Base-by-base conservation (phyloP, 2,888 invertebrate species). In the Epinotia ramella region DNA sequence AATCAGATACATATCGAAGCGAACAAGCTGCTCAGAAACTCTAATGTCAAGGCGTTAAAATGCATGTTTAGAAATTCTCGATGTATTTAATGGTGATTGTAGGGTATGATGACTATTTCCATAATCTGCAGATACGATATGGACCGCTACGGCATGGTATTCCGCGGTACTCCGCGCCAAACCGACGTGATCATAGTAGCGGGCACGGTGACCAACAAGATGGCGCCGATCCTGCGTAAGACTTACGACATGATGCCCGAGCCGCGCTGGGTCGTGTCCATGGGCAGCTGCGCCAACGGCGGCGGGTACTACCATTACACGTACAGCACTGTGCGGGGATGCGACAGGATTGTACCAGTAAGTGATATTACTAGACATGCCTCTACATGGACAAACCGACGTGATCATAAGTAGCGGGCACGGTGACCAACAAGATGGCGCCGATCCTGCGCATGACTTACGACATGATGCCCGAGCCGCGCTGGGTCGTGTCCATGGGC, bases 281-380 rank as follows among this genome's bases (percentile, higher is more conserved):
- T 99, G 99, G 99, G 99, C 59, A 99, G 99, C 87, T 99, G 99
- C 93, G 99, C 99, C 12, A 99, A 99, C 89, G 99, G 99, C 53
- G 99, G 99, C 28, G 99, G 99, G 12, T 99, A 99, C 89, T 99
- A 99, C 90, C 99, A 99, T 92, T 99, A 99, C 90, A 99, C 99
- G 3, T 99, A 99, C 88, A 97, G 99, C 0, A 99, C 99, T 49
- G 98, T 99, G 0, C 95, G 94, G 1, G 94, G 94, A 0, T 86
- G 86, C 53, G 91, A 94, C 71, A 88, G 93, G 73, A 88, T 94
- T 88, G 83, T 92, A 71, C 92, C 93, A 80, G 93, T 94, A 80
- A 86, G 80, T 63, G 28, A 28, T 49, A 13, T 2, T 11, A 63
- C 12, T 28, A 28, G 49, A 16, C 49, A 44, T 40, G 13, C 9